Conservation (phyloP, 2,797 vertebrate species). For the Pantherophis alleghaniensis region DNA sequence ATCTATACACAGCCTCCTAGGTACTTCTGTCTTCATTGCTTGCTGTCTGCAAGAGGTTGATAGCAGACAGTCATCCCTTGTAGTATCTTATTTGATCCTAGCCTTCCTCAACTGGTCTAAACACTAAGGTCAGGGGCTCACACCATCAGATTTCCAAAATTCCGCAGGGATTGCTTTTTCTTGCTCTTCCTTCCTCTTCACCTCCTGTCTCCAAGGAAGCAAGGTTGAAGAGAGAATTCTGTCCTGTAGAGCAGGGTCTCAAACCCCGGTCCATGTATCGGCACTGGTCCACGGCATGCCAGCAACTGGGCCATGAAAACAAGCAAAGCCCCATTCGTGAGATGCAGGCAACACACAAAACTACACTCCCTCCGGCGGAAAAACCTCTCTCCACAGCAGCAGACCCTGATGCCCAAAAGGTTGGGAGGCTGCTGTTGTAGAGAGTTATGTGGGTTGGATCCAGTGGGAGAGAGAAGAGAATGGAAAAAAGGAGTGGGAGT, state of each 20-base stretch:
- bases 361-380: too few relatives aligned
- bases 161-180: too few relatives aligned
- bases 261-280: too few relatives aligned
- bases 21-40: background rate
- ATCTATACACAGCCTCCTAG: background rate
- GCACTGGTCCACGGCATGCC: too few relatives aligned
- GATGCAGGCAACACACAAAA: too few relatives aligned
- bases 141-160: background rate
- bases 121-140: background rate
- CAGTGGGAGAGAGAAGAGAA: too few relatives aligned
- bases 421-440: background rate
- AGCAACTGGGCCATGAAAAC: too few relatives aligned
- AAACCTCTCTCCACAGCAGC: too few relatives aligned
- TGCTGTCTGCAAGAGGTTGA: background rate
- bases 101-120: background rate
- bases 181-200: background rate
- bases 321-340: too few relatives aligned
- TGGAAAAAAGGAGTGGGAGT: background rate
- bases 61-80: background rate
- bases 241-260: background rate
- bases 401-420: too few relatives aligned
- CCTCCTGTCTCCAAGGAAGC: background rate
- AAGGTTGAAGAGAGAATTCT: background rate
- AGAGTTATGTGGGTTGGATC: too few relatives aligned
- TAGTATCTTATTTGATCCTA: background rate